These are phyloP conservation scores for Cyprinodon brontotheroides DNA, from an alignment of 2,113 vertebrate genomes.

Conservation along the genomic window DNA sequence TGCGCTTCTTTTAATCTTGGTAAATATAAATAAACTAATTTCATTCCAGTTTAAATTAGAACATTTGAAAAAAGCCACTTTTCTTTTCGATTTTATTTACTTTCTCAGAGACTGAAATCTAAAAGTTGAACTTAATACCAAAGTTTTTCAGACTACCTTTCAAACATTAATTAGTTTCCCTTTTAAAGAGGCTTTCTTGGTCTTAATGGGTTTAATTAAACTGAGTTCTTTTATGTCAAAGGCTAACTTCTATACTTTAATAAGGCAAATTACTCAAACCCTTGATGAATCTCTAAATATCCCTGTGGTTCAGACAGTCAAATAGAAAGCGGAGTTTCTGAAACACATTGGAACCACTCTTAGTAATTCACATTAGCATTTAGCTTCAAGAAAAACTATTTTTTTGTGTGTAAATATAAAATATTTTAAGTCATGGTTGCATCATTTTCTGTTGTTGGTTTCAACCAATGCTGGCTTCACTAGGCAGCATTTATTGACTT, in stretches of 20 bases:
- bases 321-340: neutral
- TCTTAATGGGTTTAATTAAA: neutral
- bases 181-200: neutral
- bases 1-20: neutral
- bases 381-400: too few species aligned
- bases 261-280: neutral
- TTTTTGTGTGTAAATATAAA: too few species aligned
- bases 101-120: neutral
- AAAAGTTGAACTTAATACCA: neutral
- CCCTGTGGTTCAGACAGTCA: neutral
- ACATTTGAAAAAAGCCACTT: neutral
- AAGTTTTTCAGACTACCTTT: neutral
- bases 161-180: neutral
- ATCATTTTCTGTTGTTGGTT: neutral
- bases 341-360: neutral
- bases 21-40: neutral
- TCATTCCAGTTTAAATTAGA: too few species aligned
- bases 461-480: constrained; percentile 3
- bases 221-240: neutral
- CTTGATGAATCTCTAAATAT: neutral
- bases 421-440: too few species aligned
- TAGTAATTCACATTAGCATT: too few species aligned
- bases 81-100: neutral
- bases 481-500: neutral
- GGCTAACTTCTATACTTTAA: neutral